Evolutionary conservation across 2,888 invertebrate species (phyloP).

Genomic region (Nephrotoma appendiculata): DNA sequence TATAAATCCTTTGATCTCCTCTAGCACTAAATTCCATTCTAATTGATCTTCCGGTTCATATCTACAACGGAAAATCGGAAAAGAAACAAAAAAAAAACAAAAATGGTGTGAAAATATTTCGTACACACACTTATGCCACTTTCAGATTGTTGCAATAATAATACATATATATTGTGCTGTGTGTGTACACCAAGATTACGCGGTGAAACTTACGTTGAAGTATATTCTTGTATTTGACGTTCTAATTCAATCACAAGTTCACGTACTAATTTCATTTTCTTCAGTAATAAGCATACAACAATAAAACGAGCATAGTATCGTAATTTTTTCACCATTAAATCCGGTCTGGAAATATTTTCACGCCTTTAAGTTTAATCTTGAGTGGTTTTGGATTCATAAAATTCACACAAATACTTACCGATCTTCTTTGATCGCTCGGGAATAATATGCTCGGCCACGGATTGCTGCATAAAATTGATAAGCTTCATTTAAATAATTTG

Average conservation of each 20-base stretch:
- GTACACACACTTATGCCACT: background rate
- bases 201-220: slow-evolving; percentile 44
- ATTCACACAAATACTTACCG: slow-evolving; percentile 35
- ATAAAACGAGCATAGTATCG: slow-evolving; percentile 92
- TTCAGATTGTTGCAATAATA: background rate
- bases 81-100: background rate
- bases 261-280: slow-evolving; percentile 83
- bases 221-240: slow-evolving; percentile 89
- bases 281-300: slow-evolving; percentile 84
- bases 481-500: slow-evolving; percentile 89
- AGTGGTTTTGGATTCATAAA: slow-evolving; percentile 3
- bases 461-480: slow-evolving; percentile 95
- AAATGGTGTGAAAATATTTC: background rate
- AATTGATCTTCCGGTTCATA: slow-evolving; percentile 95
- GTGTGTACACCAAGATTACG: background rate
- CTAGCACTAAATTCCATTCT: slow-evolving; percentile 89
- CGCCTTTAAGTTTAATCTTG: background rate
- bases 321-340: slow-evolving; percentile 93
- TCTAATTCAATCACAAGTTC: slow-evolving; percentile 87
- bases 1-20: slow-evolving; percentile 89
- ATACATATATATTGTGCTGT: background rate
- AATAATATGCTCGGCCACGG: slow-evolving; percentile 84
- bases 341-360: slow-evolving; percentile 36
- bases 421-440: slow-evolving; percentile 84
- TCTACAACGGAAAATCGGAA: slow-evolving; percentile 16